These are phyloP conservation scores for Parnassius orleans DNA, from an alignment of 2,888 invertebrate genomes.

Conservation along the genomic window DNA sequence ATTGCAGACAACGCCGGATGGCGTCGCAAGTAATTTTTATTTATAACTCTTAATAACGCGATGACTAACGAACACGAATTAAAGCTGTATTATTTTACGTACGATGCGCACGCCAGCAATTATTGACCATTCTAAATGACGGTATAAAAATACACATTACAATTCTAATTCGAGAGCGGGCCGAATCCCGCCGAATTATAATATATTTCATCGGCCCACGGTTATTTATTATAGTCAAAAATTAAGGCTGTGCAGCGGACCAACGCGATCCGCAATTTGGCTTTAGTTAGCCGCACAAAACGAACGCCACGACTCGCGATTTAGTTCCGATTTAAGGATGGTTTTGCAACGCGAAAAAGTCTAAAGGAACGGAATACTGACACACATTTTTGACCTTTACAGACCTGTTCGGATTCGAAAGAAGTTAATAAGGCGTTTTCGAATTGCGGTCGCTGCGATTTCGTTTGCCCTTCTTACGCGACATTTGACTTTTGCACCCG, in stretches of 20 bases:
- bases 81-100: conserved; percentile 50
- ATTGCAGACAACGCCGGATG: conserved; percentile 28
- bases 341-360: conserved; percentile 22
- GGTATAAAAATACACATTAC: conserved; percentile 61
- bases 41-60: conserved; percentile 58
- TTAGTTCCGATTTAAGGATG: conserved; percentile 23
- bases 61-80: conserved; percentile 50
- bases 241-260: conserved; percentile 29
- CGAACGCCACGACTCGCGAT: conserved; percentile 10
- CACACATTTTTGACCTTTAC: conserved; percentile 27
- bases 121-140: conserved; percentile 60
- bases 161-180: conserved; percentile 51
- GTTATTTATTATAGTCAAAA: conserved; percentile 40
- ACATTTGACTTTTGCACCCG: conserved; percentile 26
- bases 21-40: conserved; percentile 44
- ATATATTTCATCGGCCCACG: conserved; percentile 36
- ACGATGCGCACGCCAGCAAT: conserved; percentile 60
- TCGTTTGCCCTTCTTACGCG: conserved; percentile 26
- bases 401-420: conserved; percentile 27
- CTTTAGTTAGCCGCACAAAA: conserved; percentile 4
- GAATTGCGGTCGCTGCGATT: conserved; percentile 27
- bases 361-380: conserved; percentile 19
- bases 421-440: conserved; percentile 28
- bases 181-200: conserved; percentile 34
- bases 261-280: conserved; percentile 21